phyloP scores from a whole-genome alignment of 2,888 invertebrate genomes.

The Alviniconcha strummeri region DNA sequence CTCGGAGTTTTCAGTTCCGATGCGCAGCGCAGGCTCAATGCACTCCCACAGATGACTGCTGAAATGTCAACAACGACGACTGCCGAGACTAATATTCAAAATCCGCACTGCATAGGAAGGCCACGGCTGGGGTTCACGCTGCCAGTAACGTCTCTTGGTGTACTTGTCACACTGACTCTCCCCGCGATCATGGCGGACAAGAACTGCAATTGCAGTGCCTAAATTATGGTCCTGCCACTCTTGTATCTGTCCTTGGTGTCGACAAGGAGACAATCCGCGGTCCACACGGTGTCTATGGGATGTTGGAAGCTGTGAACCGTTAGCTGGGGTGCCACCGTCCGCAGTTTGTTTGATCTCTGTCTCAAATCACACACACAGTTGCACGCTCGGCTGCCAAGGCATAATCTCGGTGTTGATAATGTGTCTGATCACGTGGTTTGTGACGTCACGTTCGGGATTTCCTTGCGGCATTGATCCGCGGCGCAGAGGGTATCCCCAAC shows the following conservation, averaged over 20 bases:
- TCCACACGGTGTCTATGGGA: neutral
- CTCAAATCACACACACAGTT: constrained; percentile 21
- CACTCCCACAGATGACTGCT: neutral
- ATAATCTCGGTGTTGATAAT: constrained; percentile 38
- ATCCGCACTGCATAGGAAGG: neutral
- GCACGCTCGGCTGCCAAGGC: constrained; percentile 24
- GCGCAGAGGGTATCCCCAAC: constrained; percentile 1
- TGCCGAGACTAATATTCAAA: neutral
- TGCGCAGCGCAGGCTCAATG: neutral
- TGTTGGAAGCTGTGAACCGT: neutral
- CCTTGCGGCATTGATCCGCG: neutral
- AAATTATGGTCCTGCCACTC: constrained; percentile 16
- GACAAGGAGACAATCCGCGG: neutral
- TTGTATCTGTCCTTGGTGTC: neutral
- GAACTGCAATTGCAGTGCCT: constrained; percentile 4
- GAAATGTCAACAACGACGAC: neutral
- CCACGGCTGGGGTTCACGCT: constrained; percentile 30
- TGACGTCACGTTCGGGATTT: constrained; percentile 31
- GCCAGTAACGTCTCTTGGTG: constrained; percentile 24
- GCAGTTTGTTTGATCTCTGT: constrained; percentile 21
- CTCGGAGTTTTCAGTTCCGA: neutral
- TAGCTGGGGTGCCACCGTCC: neutral
- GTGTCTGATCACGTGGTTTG: constrained; percentile 32
- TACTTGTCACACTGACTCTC: constrained; percentile 24
- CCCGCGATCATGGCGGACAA: constrained; percentile 32